Evolutionary conservation across 2,113 vertebrate genomes (phyloP).

Genomic region (Apeltes quadracus): DNA sequence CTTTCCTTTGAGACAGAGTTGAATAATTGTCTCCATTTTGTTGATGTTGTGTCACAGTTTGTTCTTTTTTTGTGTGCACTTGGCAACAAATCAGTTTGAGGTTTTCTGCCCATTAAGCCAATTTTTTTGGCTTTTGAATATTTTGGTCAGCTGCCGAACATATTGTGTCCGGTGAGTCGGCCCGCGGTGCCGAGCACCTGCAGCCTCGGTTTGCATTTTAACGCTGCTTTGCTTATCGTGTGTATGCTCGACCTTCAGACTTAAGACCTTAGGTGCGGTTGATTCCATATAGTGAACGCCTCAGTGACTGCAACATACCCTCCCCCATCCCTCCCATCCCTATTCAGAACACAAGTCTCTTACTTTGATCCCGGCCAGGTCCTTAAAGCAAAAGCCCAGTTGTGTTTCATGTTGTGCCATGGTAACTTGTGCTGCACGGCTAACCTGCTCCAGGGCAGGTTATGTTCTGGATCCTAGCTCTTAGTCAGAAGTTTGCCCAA

Average conservation of each 20-base stretch:
- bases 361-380: neutral
- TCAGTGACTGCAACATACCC: no score
- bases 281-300: no score
- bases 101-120: conserved; percentile 9
- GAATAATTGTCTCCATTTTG: neutral
- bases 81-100: conserved; percentile 4
- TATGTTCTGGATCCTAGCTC: no score
- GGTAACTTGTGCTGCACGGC: no score
- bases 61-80: conserved; percentile 1
- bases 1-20: neutral
- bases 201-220: conserved; percentile 20
- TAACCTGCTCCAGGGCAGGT: no score
- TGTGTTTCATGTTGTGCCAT: neutral
- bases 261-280: neutral
- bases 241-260: neutral
- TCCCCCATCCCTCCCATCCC: no score
- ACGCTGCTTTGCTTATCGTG: conserved; percentile 9
- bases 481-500: no score
- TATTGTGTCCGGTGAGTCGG: neutral
- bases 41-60: neutral
- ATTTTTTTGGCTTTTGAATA: conserved; percentile 1
- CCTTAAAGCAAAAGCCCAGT: neutral
- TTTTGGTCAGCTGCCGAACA: neutral
- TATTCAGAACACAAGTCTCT: neutral
- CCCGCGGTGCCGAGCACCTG: neutral